Percentiles rank a stretch among this genome's conserved stretches.
These are phyloP conservation scores for Pseudoatta argentina DNA, from an alignment of 1,140 invertebrate species.

Conservation along the genomic window DNA sequence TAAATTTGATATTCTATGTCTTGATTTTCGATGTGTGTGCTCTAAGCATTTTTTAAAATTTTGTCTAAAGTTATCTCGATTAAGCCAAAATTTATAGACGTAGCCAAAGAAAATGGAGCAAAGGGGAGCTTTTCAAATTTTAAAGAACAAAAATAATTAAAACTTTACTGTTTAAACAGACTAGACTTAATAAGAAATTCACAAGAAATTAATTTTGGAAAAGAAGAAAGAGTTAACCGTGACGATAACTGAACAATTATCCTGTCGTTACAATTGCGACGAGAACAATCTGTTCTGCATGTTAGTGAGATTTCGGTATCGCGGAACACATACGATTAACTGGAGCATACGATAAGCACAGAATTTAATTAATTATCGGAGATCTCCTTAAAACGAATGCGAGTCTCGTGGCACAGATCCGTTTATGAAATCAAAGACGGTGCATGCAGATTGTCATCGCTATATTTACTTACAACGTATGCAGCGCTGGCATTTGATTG, in stretches of 20 bases:
- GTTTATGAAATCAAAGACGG: slow-evolving; percentile 17
- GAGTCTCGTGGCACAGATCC: neutral
- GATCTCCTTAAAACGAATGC: neutral
- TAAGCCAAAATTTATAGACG: no score
- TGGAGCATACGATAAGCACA: neutral
- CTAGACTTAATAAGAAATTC: no score
- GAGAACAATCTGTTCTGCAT: neutral
- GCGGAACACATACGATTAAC: neutral
- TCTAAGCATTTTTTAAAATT: no score
- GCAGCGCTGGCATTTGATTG: slow-evolving; percentile 38
- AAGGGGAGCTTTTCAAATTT: no score
- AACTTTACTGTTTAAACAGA: no score
- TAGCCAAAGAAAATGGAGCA: no score
- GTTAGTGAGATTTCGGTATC: neutral
- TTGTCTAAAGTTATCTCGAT: no score
- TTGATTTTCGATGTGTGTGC: no score
- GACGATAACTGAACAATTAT: slow-evolving; percentile 47
- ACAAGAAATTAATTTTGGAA: no score
- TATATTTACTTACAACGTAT: slow-evolving; percentile 59
- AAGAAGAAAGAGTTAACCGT: no score
- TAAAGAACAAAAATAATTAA: no score
- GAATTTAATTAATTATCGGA: neutral
- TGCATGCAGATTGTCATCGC: slow-evolving; percentile 56
- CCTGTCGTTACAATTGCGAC: neutral
- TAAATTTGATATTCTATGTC: no score